These are phyloP conservation scores for Oscheius sp. DNA, from an alignment of 2,888 invertebrate genomes.

Conservation along the genomic window DNA sequence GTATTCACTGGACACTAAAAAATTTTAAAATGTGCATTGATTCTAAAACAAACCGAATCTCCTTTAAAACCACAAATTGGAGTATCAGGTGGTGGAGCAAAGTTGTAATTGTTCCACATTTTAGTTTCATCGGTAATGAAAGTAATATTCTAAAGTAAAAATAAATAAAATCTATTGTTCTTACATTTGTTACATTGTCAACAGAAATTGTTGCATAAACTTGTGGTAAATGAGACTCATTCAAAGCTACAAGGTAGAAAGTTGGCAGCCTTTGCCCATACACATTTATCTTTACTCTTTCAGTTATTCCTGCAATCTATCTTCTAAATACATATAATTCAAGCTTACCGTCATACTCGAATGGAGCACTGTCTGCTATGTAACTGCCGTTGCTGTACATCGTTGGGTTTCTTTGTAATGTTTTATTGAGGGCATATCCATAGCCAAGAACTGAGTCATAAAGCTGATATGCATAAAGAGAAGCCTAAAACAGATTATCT, in stretches of 20 bases:
- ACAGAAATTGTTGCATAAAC: constrained; percentile 15
- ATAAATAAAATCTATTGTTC: too few species aligned
- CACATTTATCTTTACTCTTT: constrained; percentile 32
- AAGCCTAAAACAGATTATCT: not conserved
- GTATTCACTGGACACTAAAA: constrained; percentile 6
- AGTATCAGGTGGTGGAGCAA: not conserved
- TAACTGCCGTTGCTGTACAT: constrained; percentile 27
- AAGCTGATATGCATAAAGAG: constrained; percentile 45
- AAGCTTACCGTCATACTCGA: constrained; percentile 22
- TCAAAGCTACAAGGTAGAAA: constrained; percentile 30
- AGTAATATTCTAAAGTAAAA: not conserved
- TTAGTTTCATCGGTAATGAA: not conserved
- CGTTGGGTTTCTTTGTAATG: constrained; percentile 26
- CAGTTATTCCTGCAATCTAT: constrained; percentile 36
- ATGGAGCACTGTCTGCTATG: constrained; percentile 33
- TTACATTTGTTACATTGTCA: not conserved
- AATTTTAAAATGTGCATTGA: too few species aligned
- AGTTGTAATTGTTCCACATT: constrained; percentile 3
- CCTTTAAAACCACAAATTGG: constrained; percentile 1
- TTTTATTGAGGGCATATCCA: constrained; percentile 41
- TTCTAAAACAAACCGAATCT: not conserved
- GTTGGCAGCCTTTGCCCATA: constrained; percentile 38
- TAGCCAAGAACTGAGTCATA: constrained; percentile 48
- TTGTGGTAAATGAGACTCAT: constrained; percentile 7
- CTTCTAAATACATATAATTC: constrained; percentile 1